Conservation (phyloP, 2,888 invertebrate genomes). For the Eulithis testata region DNA sequence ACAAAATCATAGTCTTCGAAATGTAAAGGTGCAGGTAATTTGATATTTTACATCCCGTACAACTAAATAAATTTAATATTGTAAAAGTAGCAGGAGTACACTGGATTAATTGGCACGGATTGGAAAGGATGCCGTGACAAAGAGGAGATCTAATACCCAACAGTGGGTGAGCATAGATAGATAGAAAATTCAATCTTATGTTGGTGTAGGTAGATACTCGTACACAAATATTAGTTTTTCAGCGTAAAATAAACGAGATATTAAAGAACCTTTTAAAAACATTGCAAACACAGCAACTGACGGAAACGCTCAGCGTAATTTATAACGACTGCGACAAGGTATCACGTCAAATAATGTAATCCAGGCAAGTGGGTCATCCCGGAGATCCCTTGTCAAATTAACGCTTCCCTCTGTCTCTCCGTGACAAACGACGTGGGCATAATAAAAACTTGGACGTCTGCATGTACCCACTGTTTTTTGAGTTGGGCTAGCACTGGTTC, state of each 20-base stretch:
- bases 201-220: no score
- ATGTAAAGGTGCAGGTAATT: no score
- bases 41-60: no score
- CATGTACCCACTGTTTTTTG: background rate
- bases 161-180: no score
- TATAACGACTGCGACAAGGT: conserved; percentile 58
- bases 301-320: conserved; percentile 42
- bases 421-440: conserved; percentile 77
- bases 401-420: conserved; percentile 73
- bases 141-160: no score
- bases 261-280: background rate
- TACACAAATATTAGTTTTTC: background rate
- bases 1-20: no score
- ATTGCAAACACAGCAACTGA: conserved; percentile 14
- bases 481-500: background rate
- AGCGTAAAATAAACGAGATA: background rate
- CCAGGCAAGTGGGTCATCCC: conserved; percentile 71
- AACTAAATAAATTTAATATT: no score
- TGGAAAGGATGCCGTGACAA: no score
- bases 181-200: no score
- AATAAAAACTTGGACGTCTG: conserved; percentile 56
- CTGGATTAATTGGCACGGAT: no score
- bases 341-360: conserved; percentile 61
- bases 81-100: no score
- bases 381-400: conserved; percentile 82